Percentiles rank a stretch among this genome's conserved stretches.
Evolutionary conservation across 2,113 vertebrate genomes (phyloP).

Genomic region (Burhinus bistriatus): DNA sequence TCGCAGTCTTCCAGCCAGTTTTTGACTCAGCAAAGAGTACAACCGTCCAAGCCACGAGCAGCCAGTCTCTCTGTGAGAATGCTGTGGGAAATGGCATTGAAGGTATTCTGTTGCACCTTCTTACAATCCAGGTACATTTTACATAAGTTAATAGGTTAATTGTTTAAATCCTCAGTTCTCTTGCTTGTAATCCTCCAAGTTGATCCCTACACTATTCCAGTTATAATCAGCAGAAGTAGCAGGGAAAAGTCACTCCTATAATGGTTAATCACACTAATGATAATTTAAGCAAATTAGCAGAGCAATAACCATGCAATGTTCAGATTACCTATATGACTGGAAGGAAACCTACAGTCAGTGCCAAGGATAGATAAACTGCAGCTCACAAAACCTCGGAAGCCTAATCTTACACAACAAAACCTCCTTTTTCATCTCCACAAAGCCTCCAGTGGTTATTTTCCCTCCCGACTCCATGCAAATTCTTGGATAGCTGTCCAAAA

Average conservation of each 20-base stretch:
- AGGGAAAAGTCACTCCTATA: background rate
- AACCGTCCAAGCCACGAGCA: too few species aligned
- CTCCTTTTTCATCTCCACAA: background rate
- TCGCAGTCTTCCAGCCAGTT: too few species aligned
- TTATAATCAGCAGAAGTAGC: background rate
- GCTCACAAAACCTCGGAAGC: background rate
- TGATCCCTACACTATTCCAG: background rate
- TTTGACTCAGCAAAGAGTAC: too few species aligned
- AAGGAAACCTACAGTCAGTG: background rate
- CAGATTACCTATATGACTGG: background rate
- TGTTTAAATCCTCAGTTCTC: background rate
- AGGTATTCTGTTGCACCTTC: background rate
- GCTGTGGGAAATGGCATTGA: too few species aligned
- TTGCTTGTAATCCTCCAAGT: rapidly evolving
- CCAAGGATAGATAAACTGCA: background rate
- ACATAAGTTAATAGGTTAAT: background rate
- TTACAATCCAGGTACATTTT: background rate
- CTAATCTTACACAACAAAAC: rapidly evolving
- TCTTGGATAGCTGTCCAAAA: background rate
- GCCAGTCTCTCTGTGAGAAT: too few species aligned
- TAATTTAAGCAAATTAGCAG: constrained; percentile 25
- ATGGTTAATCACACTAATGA: constrained; percentile 17
- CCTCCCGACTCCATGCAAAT: background rate
- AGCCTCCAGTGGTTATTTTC: background rate
- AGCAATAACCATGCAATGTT: background rate